Conservation (phyloP, 1,140 invertebrate species). For the Marisa cornuarietis region DNA sequence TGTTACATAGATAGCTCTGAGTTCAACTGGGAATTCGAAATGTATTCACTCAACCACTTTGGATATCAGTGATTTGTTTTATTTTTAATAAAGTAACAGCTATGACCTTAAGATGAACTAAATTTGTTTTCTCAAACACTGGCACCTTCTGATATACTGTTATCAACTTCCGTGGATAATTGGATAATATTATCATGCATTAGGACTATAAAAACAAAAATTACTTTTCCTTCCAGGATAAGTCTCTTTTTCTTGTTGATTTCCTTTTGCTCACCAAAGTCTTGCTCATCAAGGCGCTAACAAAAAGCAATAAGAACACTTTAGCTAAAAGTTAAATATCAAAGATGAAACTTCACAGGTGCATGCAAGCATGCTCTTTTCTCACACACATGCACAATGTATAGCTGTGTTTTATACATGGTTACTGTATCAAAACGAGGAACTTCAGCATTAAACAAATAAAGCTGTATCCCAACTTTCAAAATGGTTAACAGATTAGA, state of each 20-base stretch:
- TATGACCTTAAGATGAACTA: not conserved
- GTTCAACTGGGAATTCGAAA: not conserved
- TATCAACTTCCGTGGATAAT: too few relatives aligned
- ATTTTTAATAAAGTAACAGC: not conserved
- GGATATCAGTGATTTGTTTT: not conserved
- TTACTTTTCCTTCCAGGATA: slow-evolving; percentile 79
- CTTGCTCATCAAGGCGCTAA: slow-evolving; percentile 83
- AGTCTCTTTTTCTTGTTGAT: slow-evolving; percentile 90
- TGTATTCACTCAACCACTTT: too few relatives aligned
- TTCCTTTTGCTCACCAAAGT: slow-evolving; percentile 88
- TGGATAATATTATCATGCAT: not conserved
- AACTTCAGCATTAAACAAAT: too few relatives aligned
- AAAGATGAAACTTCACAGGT: too few relatives aligned
- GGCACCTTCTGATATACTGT: not conserved
- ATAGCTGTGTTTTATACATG: too few relatives aligned
- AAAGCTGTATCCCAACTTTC: too few relatives aligned
- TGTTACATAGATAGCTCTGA: not conserved
- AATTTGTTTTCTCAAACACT: not conserved
- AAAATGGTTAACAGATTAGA: too few relatives aligned
- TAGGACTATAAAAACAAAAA: not conserved
- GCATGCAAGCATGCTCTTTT: too few relatives aligned
- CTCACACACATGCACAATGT: too few relatives aligned
- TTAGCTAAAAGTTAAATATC: too few relatives aligned
- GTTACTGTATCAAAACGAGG: too few relatives aligned
- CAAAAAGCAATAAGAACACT: too few relatives aligned